Conservation (phyloP, 2,888 invertebrate genomes). For the Dryobota labecula region DNA sequence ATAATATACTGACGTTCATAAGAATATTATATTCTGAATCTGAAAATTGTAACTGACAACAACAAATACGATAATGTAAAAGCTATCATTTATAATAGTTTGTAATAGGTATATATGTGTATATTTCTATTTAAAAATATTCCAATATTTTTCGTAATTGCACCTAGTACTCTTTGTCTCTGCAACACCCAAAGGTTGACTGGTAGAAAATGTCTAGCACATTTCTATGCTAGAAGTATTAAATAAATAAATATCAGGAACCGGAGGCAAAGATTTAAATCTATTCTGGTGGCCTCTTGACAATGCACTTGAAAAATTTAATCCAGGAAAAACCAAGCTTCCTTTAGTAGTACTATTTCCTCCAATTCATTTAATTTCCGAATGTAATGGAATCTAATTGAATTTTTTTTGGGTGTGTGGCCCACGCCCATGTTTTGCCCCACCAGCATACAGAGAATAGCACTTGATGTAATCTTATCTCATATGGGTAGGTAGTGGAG, state of each 20-base stretch:
- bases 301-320: conserved; percentile 18
- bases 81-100: no score
- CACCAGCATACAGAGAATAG: conserved; percentile 34
- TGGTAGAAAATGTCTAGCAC: no score
- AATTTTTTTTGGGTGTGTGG: conserved; percentile 42
- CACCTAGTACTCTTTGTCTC: no score
- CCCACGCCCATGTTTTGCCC: conserved; percentile 39
- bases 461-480: conserved; percentile 49
- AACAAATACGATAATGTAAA: neutral
- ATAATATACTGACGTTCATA: no score
- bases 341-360: conserved; percentile 19
- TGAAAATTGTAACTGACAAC: neutral
- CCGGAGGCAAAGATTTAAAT: neutral
- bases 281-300: conserved; percentile 4
- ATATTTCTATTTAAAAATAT: no score
- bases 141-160: no score
- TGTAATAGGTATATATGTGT: no score
- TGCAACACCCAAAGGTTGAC: no score
- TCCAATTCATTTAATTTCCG: conserved; percentile 27
- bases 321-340: conserved; percentile 22
- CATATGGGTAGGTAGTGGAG: neutral
- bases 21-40: neutral
- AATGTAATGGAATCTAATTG: conserved; percentile 35
- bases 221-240: no score
- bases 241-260: no score